Conservation (phyloP, 2,888 invertebrate genomes). For the Phalera bucephala region DNA sequence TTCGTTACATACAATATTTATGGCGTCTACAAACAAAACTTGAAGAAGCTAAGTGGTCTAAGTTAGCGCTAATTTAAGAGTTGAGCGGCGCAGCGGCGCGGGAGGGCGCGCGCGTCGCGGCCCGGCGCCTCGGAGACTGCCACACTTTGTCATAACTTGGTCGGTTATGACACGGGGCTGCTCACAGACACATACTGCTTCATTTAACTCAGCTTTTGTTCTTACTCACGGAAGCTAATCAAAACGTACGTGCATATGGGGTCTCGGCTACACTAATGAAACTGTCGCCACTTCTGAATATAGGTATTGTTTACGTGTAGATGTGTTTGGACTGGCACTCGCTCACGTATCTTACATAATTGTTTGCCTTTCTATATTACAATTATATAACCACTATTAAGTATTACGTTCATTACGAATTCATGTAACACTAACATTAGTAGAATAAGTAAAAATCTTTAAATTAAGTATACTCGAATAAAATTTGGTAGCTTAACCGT, state of each 20-base stretch:
- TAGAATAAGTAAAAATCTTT: too few relatives aligned
- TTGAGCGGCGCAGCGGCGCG: constrained; percentile 55
- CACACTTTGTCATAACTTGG: constrained; percentile 75
- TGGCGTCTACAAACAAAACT: constrained; percentile 77
- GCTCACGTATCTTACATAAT: too few relatives aligned
- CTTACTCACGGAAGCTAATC: constrained; percentile 49
- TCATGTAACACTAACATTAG: too few relatives aligned
- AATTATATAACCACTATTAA: too few relatives aligned
- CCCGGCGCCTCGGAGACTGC: constrained; percentile 50
- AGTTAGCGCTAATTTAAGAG: constrained; percentile 80
- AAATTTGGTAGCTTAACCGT: constrained; percentile 34
- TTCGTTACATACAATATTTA: constrained; percentile 71
- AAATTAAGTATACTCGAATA: constrained; percentile 31
- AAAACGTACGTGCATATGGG: constrained; percentile 41
- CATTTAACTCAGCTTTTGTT: constrained; percentile 62
- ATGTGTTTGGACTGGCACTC: not conserved
- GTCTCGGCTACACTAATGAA: constrained; percentile 27
- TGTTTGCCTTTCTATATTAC: too few relatives aligned
- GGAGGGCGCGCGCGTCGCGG: constrained; percentile 43
- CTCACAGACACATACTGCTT: constrained; percentile 48
- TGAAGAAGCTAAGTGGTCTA: constrained; percentile 77
- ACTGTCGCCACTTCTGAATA: constrained; percentile 23
- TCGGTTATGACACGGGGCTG: constrained; percentile 39
- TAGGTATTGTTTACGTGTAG: constrained; percentile 7
- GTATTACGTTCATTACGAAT: too few relatives aligned